Percentiles rank a stretch among this genome's conserved stretches.
Evolutionary conservation across 1,140 invertebrate genomes (phyloP).

Genomic region (Copidosoma floridanum): DNA sequence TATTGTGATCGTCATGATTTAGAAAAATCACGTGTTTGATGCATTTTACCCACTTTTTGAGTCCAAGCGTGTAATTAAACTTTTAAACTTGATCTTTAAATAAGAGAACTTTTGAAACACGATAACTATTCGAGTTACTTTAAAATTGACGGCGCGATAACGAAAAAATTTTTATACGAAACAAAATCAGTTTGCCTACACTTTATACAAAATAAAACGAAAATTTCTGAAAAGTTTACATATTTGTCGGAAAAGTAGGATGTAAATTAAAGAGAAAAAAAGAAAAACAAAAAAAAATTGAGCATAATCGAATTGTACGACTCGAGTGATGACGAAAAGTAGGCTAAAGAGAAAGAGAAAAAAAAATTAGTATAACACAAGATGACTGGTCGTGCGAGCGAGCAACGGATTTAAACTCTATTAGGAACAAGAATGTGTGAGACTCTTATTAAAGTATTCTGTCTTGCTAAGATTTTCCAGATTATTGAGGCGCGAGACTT

Average conservation of each 20-base stretch:
- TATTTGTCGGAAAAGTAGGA: constrained; percentile 13
- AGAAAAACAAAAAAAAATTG: constrained; percentile 5
- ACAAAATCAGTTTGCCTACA: constrained; percentile 3
- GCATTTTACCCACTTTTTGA: constrained; percentile 7
- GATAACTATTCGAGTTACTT: no score
- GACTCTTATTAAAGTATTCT: constrained; percentile 18
- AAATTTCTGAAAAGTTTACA: constrained; percentile 18
- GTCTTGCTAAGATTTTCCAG: constrained; percentile 12
- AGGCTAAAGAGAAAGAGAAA: constrained; percentile 3
- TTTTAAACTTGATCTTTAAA: neutral
- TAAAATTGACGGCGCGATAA: constrained; percentile 1
- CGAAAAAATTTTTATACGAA: constrained; percentile 6
- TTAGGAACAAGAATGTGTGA: constrained; percentile 18
- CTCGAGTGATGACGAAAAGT: constrained; percentile 13
- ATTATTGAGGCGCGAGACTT: constrained; percentile 3
- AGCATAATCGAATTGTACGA: constrained; percentile 9
- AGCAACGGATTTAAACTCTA: constrained; percentile 10
- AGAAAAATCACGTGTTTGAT: constrained; percentile 5
- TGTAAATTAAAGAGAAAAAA: no score
- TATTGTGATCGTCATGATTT: constrained; percentile 6
- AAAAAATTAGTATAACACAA: no score
- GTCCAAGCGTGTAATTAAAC: neutral
- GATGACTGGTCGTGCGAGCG: neutral
- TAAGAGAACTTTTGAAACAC: neutral
- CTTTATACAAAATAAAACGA: constrained; percentile 7